Percentiles rank a stretch among this genome's conserved stretches.
Evolutionary conservation across 2,888 invertebrate species (phyloP).

Genomic region (Tenthredo amoena): DNA sequence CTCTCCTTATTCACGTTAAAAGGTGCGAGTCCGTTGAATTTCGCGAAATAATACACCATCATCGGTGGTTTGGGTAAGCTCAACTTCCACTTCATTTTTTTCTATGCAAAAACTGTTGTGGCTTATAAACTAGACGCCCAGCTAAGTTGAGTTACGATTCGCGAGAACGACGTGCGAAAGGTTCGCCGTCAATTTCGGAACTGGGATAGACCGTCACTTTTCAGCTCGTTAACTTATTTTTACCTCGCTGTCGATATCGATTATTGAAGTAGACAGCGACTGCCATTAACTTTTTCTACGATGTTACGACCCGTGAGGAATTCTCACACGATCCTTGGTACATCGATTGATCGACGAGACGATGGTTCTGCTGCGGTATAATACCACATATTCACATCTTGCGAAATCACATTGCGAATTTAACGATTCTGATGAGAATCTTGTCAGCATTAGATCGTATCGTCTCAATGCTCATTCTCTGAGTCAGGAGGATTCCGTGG

Average conservation of each 20-base stretch:
- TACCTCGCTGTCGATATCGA: background rate
- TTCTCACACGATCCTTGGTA: background rate
- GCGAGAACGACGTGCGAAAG: background rate
- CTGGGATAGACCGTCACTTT: background rate
- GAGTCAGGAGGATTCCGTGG: background rate
- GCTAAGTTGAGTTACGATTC: no score
- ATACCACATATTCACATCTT: no score
- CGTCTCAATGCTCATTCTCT: background rate
- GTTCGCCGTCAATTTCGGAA: background rate
- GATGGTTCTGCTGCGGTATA: no score
- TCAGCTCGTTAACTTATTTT: background rate
- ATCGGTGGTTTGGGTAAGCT: background rate
- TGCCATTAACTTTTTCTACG: background rate
- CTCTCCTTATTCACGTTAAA: background rate
- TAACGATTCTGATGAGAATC: no score
- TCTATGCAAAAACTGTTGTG: background rate
- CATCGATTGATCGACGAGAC: background rate
- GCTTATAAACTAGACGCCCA: background rate
- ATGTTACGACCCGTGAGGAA: background rate
- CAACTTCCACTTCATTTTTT: background rate
- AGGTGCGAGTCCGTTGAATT: background rate
- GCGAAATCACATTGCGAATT: background rate
- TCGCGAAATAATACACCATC: background rate
- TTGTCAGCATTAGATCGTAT: no score
- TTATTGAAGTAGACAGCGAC: background rate